These are phyloP conservation scores for Fragum whitleyi DNA, from an alignment of 2,888 invertebrate species.

Conservation along the genomic window DNA sequence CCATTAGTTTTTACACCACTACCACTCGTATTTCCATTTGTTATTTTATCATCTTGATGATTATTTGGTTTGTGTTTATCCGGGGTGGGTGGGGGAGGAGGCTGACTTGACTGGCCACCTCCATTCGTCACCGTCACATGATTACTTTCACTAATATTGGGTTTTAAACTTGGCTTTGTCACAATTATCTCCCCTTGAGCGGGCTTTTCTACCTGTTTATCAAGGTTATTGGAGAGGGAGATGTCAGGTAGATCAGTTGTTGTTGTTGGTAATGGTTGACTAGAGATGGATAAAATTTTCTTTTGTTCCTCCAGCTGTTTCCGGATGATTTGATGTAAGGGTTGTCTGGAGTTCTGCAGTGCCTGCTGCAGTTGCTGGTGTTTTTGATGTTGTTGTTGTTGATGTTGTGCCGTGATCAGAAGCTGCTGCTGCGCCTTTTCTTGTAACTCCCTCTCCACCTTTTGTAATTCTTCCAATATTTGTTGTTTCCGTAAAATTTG, in stretches of 20 bases:
- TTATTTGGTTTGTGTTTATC: conserved; percentile 44
- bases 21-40: conserved; percentile 31
- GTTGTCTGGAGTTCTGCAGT: conserved; percentile 58
- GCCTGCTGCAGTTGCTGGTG: conserved; percentile 73
- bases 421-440: conserved; percentile 87
- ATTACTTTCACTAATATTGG: conserved; percentile 53
- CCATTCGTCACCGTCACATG: conserved; percentile 20
- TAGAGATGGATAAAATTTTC: conserved; percentile 61
- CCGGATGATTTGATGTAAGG: conserved; percentile 64
- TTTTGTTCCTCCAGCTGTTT: conserved; percentile 69
- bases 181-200: conserved; percentile 24
- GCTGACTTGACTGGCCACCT: conserved; percentile 26
- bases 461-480: conserved; percentile 90
- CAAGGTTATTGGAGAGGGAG: conserved; percentile 66
- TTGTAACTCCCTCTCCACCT: conserved; percentile 90
- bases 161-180: conserved; percentile 46
- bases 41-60: conserved; percentile 33
- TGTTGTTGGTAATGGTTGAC: conserved; percentile 51
- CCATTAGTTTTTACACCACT: conserved; percentile 40
- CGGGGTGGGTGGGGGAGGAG: conserved; percentile 17
- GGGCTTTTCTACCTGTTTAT: conserved; percentile 65
- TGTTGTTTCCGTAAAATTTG: conserved; percentile 89
- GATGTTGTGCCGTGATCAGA: conserved; percentile 80
- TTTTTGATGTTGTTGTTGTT: conserved; percentile 80
- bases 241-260: conserved; percentile 48